These are phyloP conservation scores for Tinea pellionella DNA, from an alignment of 2,888 invertebrate genomes.

Conservation along the genomic window DNA sequence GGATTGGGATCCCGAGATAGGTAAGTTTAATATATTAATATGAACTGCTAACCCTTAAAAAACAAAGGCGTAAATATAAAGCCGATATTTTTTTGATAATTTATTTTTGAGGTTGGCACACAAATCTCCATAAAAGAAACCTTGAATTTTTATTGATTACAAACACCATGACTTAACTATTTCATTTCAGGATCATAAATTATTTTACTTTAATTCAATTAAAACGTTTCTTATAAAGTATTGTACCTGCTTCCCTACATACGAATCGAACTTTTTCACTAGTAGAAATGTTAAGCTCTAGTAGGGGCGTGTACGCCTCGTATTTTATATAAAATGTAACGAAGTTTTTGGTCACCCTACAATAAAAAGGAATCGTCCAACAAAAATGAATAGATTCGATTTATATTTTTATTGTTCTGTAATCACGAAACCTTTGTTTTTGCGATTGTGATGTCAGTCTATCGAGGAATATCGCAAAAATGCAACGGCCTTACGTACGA, in stretches of 20 bases:
- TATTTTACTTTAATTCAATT: neutral
- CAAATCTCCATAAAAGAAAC: neutral
- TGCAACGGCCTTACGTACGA: conserved; percentile 53
- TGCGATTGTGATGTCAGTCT: conserved; percentile 24
- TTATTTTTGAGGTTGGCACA: neutral
- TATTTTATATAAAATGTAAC: too few species aligned
- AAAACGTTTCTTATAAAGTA: neutral
- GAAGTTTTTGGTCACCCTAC: conserved; percentile 22
- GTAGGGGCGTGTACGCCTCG: too few species aligned
- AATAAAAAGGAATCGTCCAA: conserved; percentile 41
- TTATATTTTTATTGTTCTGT: conserved; percentile 52
- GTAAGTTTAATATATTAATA: conserved; percentile 25
- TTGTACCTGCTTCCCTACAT: too few species aligned
- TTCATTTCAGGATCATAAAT: neutral
- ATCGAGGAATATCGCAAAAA: conserved; percentile 26
- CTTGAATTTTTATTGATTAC: neutral
- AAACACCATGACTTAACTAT: neutral
- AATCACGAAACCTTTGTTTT: conserved; percentile 37
- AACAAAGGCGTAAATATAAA: neutral
- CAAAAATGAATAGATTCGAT: conserved; percentile 47
- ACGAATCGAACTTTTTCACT: too few species aligned
- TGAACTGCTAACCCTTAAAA: too few species aligned
- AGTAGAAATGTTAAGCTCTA: too few species aligned
- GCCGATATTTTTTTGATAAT: neutral
- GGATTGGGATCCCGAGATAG: conserved; percentile 56